Evolutionary conservation across 2,113 vertebrate species (phyloP).

Genomic region (Thamnaconus septentrionalis): DNA sequence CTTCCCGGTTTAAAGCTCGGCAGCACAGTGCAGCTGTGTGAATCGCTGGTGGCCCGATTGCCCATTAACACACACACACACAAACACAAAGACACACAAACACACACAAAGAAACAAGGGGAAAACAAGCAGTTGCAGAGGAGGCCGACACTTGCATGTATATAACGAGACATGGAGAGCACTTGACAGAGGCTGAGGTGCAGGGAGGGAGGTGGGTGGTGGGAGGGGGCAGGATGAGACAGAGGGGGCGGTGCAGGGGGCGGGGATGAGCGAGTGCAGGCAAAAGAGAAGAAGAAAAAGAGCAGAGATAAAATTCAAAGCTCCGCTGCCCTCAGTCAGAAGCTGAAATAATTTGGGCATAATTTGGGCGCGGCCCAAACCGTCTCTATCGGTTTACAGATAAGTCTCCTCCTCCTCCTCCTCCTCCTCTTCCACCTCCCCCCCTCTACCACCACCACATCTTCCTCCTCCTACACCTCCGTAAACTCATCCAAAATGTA

Average conservation of each 20-base stretch:
- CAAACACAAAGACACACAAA: conserved; percentile 12
- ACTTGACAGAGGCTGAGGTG: conserved; percentile 29
- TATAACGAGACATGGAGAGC: conserved; percentile 29
- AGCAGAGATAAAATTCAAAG: conserved; percentile 43
- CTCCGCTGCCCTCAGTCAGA: conserved; percentile 33
- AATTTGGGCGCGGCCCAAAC: conserved; percentile 40
- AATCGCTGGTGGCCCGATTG: conserved; percentile 29
- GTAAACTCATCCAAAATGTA: too few species aligned
- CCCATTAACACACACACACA: conserved; percentile 26
- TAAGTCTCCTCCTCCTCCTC: conserved; percentile 36
- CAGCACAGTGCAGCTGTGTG: conserved; percentile 35
- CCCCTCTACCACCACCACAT: background rate
- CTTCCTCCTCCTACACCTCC: too few species aligned
- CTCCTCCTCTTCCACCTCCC: background rate
- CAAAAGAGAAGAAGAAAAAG: conserved; percentile 20
- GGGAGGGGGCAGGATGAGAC: conserved; percentile 5
- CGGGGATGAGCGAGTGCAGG: background rate
- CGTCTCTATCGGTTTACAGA: conserved; percentile 42
- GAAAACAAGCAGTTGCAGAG: conserved; percentile 20
- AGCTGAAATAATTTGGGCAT: conserved; percentile 58
- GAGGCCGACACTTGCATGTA: conserved; percentile 39
- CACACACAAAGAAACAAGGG: background rate
- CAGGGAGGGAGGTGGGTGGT: background rate
- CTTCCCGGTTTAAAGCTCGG: too few species aligned
- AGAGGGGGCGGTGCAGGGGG: conserved; percentile 15